Evolutionary conservation across 2,113 vertebrate genomes (phyloP).

Genomic region (Anhinga anhinga): DNA sequence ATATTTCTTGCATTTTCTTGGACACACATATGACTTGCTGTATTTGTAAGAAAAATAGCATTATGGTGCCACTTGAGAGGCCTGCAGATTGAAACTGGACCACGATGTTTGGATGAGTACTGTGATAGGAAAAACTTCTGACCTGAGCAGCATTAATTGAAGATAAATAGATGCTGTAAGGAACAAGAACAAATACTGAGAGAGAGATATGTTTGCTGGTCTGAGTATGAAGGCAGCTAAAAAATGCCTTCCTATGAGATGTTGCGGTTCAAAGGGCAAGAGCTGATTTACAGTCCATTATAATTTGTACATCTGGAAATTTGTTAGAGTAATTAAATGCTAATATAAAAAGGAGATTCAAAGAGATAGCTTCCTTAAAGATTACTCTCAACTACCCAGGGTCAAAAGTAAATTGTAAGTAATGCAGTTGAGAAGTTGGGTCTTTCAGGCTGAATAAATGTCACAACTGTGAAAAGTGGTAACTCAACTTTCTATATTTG

Average conservation of each 20-base stretch:
- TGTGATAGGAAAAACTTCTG: not conserved
- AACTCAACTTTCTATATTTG: conserved; percentile 66
- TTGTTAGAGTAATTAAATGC: conserved; percentile 65
- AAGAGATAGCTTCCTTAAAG: conserved; percentile 61
- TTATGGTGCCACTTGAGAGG: not conserved
- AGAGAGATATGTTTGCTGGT: not conserved
- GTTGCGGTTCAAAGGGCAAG: not conserved
- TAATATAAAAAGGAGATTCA: conserved; percentile 58
- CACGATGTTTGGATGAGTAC: rapidly evolving
- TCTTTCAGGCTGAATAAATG: conserved; percentile 59
- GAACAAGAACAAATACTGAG: not conserved
- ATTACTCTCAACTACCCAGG: conserved; percentile 46
- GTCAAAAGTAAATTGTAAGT: conserved; percentile 66
- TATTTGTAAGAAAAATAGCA: not conserved
- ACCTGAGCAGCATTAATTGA: not conserved
- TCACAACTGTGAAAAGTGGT: conserved; percentile 37
- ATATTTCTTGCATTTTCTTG: not conserved
- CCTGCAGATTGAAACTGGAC: not conserved
- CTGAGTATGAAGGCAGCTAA: not conserved
- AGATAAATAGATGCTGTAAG: not conserved
- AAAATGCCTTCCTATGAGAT: not conserved
- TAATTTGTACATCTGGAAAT: conserved; percentile 57
- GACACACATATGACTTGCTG: rapidly evolving
- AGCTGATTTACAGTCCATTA: conserved; percentile 51
- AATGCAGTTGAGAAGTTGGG: conserved; percentile 19